A percentile compares a stretch with the other conserved stretches of the same genome.
phyloP scores from a whole-genome alignment of 2,797 vertebrate genomes.

The Oceanodroma leucorhoa region DNA sequence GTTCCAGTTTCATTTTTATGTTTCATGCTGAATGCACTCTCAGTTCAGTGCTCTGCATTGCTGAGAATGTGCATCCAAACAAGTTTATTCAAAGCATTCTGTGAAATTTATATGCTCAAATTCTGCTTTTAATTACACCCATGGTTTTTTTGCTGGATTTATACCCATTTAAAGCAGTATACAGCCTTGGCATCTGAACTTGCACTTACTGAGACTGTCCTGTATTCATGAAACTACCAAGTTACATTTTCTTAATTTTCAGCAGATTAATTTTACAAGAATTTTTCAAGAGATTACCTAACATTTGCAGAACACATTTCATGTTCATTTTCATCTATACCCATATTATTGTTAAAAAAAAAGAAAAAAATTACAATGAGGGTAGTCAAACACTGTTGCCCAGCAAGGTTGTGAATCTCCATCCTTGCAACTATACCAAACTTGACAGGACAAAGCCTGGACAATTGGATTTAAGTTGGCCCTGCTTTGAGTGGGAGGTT shows the following conservation, averaged over 20 bases:
- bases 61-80: not conserved
- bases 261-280: not conserved
- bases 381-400: not conserved
- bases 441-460: not conserved
- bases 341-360: not conserved
- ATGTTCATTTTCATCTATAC: not conserved
- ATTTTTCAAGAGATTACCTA: not conserved
- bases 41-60: not conserved
- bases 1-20: conserved; percentile 30
- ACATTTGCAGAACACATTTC: not conserved
- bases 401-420: not conserved
- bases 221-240: not conserved
- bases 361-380: not conserved
- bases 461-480: not conserved
- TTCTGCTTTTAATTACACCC: not conserved
- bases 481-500: not conserved
- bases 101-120: not conserved
- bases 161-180: not conserved
- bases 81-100: not conserved
- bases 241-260: not conserved
- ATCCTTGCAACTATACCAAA: not conserved
- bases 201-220: not conserved
- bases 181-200: not conserved
- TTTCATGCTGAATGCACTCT: not conserved
- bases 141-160: not conserved